A percentile compares a stretch with the other conserved stretches of the same genome.
phyloP scores from a whole-genome alignment of 2,888 invertebrate genomes.

The Lapara coniferarum region DNA sequence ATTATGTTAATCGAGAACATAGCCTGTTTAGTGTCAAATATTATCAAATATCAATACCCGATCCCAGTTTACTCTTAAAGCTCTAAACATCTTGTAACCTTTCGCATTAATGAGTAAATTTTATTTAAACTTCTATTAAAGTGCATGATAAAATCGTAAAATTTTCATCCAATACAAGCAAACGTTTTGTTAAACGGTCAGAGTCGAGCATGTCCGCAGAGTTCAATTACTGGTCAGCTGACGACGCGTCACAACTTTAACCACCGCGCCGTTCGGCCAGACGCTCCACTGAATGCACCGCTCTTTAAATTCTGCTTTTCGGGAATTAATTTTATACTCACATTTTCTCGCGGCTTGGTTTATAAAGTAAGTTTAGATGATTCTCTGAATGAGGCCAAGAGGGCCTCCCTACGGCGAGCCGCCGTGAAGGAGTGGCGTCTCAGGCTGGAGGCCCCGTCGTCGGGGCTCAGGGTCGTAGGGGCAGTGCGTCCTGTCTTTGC shows the following conservation, averaged over 20 bases:
- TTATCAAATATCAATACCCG: too few relatives aligned
- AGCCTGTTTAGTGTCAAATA: too few relatives aligned
- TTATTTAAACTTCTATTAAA: background rate
- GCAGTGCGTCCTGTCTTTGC: too few relatives aligned
- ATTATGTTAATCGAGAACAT: too few relatives aligned
- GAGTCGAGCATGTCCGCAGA: constrained; percentile 54
- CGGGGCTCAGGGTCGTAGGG: too few relatives aligned
- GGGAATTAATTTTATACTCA: background rate
- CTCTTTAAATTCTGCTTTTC: background rate
- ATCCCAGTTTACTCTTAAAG: too few relatives aligned
- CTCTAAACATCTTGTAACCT: too few relatives aligned
- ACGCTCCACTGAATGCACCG: background rate
- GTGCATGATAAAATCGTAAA: background rate
- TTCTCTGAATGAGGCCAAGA: too few relatives aligned
- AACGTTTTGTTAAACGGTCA: constrained; percentile 20
- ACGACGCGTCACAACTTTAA: constrained; percentile 64
- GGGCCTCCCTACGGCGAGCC: too few relatives aligned
- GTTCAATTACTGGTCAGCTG: constrained; percentile 70
- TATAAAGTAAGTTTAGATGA: background rate
- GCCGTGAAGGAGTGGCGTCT: too few relatives aligned
- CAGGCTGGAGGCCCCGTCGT: too few relatives aligned
- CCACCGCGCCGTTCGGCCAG: constrained; percentile 41
- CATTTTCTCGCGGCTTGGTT: background rate
- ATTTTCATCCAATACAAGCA: constrained; percentile 7
- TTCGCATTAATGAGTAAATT: too few relatives aligned